Evolutionary conservation across 2,113 vertebrate species (phyloP).

Genomic region (Varanus komodoensis): DNA sequence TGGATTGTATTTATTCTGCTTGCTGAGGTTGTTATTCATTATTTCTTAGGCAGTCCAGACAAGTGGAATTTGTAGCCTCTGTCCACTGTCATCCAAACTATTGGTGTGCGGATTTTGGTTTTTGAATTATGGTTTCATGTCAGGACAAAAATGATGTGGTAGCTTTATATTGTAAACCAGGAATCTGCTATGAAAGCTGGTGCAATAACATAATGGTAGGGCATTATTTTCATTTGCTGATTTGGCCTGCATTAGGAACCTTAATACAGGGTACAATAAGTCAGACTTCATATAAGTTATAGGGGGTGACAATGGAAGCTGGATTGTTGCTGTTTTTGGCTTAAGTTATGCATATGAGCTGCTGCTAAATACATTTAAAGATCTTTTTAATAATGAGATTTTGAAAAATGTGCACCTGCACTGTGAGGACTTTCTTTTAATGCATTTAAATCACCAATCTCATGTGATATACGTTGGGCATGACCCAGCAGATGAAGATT

Average conservation of each 20-base stretch:
- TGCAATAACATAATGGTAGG: not conserved
- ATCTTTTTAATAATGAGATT: constrained; percentile 34
- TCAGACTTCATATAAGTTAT: constrained; percentile 11
- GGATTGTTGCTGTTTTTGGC: not conserved
- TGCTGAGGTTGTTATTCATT: no score
- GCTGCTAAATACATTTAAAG: constrained; percentile 46
- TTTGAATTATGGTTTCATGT: not conserved
- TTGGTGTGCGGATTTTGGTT: not conserved
- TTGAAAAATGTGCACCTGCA: constrained; percentile 17
- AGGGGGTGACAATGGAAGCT: no score
- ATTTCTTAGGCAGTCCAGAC: not conserved
- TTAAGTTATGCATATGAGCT: constrained; percentile 26
- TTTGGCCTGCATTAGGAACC: not conserved
- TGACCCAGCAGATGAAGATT: not conserved
- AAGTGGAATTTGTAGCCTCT: not conserved
- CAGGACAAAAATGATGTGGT: not conserved
- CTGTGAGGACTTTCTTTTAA: not conserved
- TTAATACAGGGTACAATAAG: not conserved
- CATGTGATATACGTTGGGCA: constrained; percentile 27
- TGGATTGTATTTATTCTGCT: no score
- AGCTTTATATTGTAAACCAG: not conserved
- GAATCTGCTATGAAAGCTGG: not conserved
- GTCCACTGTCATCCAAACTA: not conserved
- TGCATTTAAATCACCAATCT: constrained; percentile 43
- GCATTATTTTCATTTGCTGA: not conserved